Evolutionary conservation across 1,140 invertebrate species (phyloP), one percentile per base, ranked within the genome.

Genomic region (Bombus cullumanus): DNA sequence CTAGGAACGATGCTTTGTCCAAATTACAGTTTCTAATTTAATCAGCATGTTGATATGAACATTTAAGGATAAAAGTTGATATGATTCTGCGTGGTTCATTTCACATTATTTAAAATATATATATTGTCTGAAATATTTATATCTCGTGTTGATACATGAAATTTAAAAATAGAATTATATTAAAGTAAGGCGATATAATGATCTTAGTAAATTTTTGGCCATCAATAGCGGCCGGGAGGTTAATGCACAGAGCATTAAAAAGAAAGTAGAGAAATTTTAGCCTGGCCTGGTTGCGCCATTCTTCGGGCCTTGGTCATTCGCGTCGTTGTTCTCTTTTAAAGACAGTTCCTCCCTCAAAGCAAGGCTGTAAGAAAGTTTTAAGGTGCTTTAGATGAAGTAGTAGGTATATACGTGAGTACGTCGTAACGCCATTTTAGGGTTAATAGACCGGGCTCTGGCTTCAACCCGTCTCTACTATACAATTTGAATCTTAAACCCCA

Each of bases 301-400:
- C 47, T 41, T 79, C 41, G 66, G 31, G 25, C 9, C 68, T 4
- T 64, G 83, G 68, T 64, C 68, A 64, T 80, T 73, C 77, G 83
- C 47, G 57, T 62, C 77, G 83, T 47, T 53, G 68, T 68, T 53
- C 83, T 59, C 41, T 79, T 22, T 80, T 53, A 80, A 80, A 72
- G 76, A 31, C 68, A 39, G 59, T 85, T 34, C 57, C 69, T 28
- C 18, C 57, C 10, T 31, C 69, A 31, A 80, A 72, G 68, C 25
- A 62, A 68, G 57, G 57, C 4, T 28, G 31, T 80, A 72, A 80
- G 53, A 72, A 85, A 85, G 68, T 85, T 85, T 85, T 25, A 85
- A 85, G 77, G 39, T 73, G 53, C 76, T 80, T 72, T 53, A 31
- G 68, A 85, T 47, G 76, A 80, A 85, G 76, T 59, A 53, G 47